Percentiles rank a stretch among this genome's conserved stretches.
Conservation (phyloP, 1,140 invertebrate species). For the Callitettix versicolor region DNA sequence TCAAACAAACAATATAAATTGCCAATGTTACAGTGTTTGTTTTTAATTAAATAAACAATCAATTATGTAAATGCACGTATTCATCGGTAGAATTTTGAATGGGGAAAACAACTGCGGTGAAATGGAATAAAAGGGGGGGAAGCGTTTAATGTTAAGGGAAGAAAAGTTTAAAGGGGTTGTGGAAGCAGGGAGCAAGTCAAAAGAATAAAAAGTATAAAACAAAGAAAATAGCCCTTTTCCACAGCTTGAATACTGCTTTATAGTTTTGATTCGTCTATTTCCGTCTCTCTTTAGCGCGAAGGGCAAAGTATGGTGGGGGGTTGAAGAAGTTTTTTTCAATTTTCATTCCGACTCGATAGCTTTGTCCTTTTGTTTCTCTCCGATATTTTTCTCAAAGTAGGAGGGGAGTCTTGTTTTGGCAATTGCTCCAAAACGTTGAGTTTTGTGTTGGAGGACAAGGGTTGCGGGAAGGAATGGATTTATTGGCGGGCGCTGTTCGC, state of each 20-base stretch:
- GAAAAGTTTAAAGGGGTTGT: conserved; percentile 12
- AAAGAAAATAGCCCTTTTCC: conserved; percentile 15
- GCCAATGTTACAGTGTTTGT: too few species aligned
- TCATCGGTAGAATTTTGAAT: too few species aligned
- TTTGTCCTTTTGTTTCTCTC: background rate
- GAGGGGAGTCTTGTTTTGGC: conserved; percentile 6
- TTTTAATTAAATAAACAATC: too few species aligned
- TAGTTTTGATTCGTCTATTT: conserved; percentile 10
- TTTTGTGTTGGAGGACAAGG: too few species aligned
- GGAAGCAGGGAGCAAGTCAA: background rate
- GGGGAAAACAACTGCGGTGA: background rate
- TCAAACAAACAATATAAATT: too few species aligned
- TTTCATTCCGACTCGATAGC: conserved; percentile 13
- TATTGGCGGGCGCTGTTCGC: background rate
- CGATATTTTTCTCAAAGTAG: too few species aligned
- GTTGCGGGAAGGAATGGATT: background rate
- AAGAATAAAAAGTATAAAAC: conserved; percentile 15
- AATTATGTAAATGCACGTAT: too few species aligned
- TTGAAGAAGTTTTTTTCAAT: conserved; percentile 4
- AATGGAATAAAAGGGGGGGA: background rate
- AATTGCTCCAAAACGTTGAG: background rate
- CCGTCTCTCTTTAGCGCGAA: background rate
- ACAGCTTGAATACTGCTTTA: conserved; percentile 11
- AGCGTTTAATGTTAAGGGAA: conserved; percentile 5
- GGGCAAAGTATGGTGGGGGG: background rate